These are phyloP conservation scores for Notothenia coriiceps DNA, from an alignment of 2,113 vertebrate species.

Conservation along the genomic window DNA sequence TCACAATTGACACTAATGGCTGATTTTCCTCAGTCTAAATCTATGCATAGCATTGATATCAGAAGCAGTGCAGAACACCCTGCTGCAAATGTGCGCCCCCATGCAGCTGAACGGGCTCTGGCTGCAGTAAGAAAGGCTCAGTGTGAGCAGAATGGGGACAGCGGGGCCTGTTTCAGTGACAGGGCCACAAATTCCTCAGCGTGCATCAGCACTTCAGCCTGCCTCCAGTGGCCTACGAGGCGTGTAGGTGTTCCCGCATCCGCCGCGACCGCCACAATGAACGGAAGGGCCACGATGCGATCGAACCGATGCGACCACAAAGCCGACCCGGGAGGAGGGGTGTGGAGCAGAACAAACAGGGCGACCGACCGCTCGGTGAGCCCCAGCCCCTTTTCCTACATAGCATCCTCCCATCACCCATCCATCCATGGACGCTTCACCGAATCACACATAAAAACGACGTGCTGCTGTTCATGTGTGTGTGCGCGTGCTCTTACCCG, in stretches of 20 bases:
- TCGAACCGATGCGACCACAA: background rate
- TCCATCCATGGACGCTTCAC: slow-evolving; percentile 55
- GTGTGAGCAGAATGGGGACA: slow-evolving; percentile 38
- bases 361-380: slow-evolving; percentile 40
- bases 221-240: slow-evolving; percentile 74
- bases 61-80: background rate
- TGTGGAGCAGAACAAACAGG: background rate
- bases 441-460: slow-evolving; percentile 30
- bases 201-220: slow-evolving; percentile 77
- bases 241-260: slow-evolving; percentile 60
- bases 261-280: background rate
- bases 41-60: background rate
- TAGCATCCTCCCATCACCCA: slow-evolving; percentile 79
- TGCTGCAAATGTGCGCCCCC: background rate
- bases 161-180: slow-evolving; percentile 65
- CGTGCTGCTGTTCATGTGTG: background rate
- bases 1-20: background rate
- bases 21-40: background rate
- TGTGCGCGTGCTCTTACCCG: slow-evolving; percentile 77
- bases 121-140: slow-evolving; percentile 21
- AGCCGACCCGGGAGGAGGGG: background rate
- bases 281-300: background rate
- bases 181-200: slow-evolving; percentile 72
- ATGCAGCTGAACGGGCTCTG: background rate
- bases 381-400: slow-evolving; percentile 74